These are phyloP conservation scores for Chirona hameri DNA, from an alignment of 2,888 invertebrate species.

Conservation along the genomic window DNA sequence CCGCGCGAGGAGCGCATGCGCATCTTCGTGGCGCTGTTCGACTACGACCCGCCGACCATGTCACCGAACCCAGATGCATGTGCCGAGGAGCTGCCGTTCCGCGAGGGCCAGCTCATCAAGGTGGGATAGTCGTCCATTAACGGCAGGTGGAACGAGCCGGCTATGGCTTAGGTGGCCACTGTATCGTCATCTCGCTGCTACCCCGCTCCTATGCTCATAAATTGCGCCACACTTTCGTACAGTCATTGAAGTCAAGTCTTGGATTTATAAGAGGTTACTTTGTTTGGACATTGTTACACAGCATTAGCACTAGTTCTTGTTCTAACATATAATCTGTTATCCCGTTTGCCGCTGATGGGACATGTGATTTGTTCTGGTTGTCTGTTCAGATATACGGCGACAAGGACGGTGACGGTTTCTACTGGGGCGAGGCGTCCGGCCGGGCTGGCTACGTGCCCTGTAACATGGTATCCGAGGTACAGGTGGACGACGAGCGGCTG, in stretches of 20 bases:
- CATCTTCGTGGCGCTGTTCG: slow-evolving; percentile 87
- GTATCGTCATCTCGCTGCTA: too few species aligned
- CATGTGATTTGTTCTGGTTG: slow-evolving; percentile 55
- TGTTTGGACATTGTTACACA: too few species aligned
- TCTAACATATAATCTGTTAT: too few species aligned
- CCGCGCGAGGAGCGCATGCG: slow-evolving; percentile 42
- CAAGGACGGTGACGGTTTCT: slow-evolving; percentile 98
- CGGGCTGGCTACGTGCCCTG: slow-evolving; percentile 92
- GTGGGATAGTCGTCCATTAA: slow-evolving; percentile 53
- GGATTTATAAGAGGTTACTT: too few species aligned
- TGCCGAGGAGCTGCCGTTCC: slow-evolving; percentile 95
- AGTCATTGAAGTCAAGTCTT: too few species aligned
- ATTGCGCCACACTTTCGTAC: too few species aligned
- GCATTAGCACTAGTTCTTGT: too few species aligned
- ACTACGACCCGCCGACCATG: slow-evolving; percentile 97
- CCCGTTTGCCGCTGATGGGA: too few species aligned
- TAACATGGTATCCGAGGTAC: slow-evolving; percentile 95
- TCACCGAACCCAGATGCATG: slow-evolving; percentile 98
- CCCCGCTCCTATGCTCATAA: too few species aligned
- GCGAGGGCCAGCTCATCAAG: slow-evolving; percentile 95
- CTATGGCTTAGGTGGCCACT: too few species aligned
- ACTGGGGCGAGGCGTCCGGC: slow-evolving; percentile 90
- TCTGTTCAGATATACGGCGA: slow-evolving; percentile 60
- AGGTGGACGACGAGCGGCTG: slow-evolving; percentile 47
- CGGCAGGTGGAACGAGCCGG: too few species aligned